phyloP scores from a whole-genome alignment of 2,797 vertebrate species.

The Pristis pectinata region DNA sequence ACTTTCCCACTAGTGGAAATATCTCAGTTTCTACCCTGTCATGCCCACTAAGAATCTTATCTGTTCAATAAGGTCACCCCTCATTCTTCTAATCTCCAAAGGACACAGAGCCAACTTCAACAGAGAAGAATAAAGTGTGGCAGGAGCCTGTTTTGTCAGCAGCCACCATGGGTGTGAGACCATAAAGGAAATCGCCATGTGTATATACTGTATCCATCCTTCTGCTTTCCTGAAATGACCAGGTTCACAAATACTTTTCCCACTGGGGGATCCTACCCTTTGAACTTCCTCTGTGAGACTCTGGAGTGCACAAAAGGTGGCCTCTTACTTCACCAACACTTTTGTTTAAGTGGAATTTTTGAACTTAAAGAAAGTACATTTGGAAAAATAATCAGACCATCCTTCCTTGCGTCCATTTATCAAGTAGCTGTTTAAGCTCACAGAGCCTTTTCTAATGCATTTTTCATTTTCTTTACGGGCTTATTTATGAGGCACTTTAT shows the following conservation, averaged over 20 bases:
- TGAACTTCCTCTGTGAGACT: neutral
- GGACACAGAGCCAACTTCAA: too few species aligned
- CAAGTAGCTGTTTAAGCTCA: neutral
- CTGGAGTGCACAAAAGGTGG: neutral
- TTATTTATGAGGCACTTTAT: neutral
- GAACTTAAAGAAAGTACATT: fast-evolving
- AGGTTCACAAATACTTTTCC: neutral
- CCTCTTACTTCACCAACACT: neutral
- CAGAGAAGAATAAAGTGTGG: neutral
- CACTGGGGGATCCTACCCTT: neutral
- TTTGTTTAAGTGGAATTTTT: neutral
- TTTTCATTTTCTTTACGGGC: neutral
- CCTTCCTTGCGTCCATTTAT: neutral
- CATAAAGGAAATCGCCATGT: neutral
- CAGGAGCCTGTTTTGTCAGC: neutral
- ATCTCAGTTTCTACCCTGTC: too few species aligned
- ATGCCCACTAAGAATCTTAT: too few species aligned
- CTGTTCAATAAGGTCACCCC: too few species aligned
- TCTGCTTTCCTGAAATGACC: neutral
- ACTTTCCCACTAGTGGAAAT: too few species aligned
- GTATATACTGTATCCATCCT: neutral
- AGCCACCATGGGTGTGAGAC: too few species aligned
- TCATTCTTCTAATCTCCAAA: too few species aligned
- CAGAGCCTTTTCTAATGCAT: neutral
- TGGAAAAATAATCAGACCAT: conserved; percentile 30